phyloP scores from a whole-genome alignment of 2,888 invertebrate species.

The Brachyptera risi region DNA sequence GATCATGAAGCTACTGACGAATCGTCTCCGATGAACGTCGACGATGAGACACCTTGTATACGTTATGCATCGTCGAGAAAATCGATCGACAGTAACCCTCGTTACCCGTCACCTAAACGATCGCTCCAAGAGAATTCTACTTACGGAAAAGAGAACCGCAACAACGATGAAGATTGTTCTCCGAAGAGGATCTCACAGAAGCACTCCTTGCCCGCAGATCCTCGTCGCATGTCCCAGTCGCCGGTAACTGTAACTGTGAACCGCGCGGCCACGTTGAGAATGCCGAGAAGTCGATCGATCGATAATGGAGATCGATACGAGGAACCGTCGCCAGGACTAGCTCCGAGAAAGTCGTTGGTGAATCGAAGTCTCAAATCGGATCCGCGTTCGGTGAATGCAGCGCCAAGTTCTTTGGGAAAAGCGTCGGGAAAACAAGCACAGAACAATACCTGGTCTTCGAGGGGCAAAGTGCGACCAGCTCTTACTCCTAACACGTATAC shows the following conservation, averaged over 20 bases:
- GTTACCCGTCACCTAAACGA: constrained; percentile 42
- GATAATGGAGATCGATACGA: constrained; percentile 24
- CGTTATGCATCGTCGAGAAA: constrained; percentile 38
- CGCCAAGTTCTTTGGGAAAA: background rate
- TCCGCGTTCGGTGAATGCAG: constrained; percentile 9
- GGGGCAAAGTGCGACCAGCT: constrained; percentile 38
- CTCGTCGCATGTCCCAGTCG: constrained; percentile 1
- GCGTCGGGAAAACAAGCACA: background rate
- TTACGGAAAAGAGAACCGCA: constrained; percentile 53
- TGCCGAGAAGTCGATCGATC: constrained; percentile 30
- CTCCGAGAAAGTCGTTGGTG: constrained; percentile 47
- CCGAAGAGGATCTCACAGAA: constrained; percentile 34
- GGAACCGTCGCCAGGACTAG: constrained; percentile 35
- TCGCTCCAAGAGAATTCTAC: constrained; percentile 57
- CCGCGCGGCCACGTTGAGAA: constrained; percentile 1
- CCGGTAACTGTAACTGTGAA: background rate
- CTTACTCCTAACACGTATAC: constrained; percentile 39
- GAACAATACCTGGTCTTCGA: constrained; percentile 5
- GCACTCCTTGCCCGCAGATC: constrained; percentile 42
- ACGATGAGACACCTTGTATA: constrained; percentile 42
- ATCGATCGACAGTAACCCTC: constrained; percentile 40
- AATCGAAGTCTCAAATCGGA: constrained; percentile 44
- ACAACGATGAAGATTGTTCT: constrained; percentile 32
- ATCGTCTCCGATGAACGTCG: constrained; percentile 41
- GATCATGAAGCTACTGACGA: constrained; percentile 34